These are phyloP conservation scores for Cacatua alba DNA, from an alignment of 2,113 vertebrate genomes.

Conservation along the genomic window DNA sequence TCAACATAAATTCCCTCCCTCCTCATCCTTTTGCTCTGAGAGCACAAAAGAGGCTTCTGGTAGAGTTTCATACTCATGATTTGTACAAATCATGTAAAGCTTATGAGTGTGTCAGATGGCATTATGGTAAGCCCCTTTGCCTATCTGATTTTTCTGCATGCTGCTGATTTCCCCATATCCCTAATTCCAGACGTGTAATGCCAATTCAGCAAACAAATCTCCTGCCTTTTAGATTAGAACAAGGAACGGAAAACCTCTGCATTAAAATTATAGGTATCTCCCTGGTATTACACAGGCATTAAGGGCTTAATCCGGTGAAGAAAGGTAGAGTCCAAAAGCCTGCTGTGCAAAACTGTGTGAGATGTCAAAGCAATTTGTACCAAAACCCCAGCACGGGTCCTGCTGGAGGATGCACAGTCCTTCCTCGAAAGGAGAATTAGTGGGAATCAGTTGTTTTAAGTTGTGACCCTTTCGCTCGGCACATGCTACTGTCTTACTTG, in stretches of 20 bases:
- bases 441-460: constrained; percentile 26
- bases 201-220: background rate
- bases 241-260: rapidly evolving
- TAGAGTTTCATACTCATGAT: background rate
- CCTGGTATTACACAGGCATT: rapidly evolving
- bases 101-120: background rate
- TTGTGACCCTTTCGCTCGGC: constrained; percentile 72
- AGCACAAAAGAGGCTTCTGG: background rate
- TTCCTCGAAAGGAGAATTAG: background rate
- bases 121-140: background rate
- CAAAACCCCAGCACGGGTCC: background rate
- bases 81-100: background rate
- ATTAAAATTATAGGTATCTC: background rate
- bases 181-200: background rate
- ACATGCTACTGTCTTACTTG: constrained; percentile 73
- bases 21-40: background rate
- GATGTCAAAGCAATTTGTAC: background rate
- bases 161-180: background rate
- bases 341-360: background rate
- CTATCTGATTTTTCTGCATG: background rate
- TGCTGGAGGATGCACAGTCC: background rate
- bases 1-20: background rate
- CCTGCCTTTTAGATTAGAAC: background rate
- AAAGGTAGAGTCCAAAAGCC: background rate
- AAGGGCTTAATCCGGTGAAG: background rate